Evolutionary conservation across 2,797 vertebrate species (phyloP), one percentile per base, ranked within the genome.

Genomic region (Alosa sapidissima): DNA sequence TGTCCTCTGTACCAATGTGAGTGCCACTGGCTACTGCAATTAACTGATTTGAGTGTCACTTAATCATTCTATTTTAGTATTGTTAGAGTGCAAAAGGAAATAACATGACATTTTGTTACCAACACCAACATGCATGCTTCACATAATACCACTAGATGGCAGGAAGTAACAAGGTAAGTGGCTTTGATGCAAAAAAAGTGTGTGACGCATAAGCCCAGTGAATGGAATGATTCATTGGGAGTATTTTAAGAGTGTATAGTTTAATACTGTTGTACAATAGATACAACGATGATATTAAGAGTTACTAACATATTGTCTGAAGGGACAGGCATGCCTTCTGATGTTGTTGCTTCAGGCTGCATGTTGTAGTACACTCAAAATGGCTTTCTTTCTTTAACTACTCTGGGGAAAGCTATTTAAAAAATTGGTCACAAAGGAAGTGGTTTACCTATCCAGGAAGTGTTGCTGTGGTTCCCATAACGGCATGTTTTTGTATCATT

Each of bases 401-500:
- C 68, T 41, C 33, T 36, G 16, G 33, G 14, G 36, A 41, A 75
- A 41, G 33, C 33, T 36, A 36, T 58, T 58, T 58, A 41, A 75
- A 75, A 75, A 41, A 33, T 14, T 5, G 33, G 36, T 14, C 13
- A 5, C 5, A 75, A 33, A 19, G 68, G 68, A 75, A 75, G 68
- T 75, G 33, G 75, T 75, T 75, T 75, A 75, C 68, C 68, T 75
- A 75, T 75, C 13, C 68, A 75, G 68, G 68, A 75, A 75, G 68
- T 75, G 68, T 75, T 41, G 5, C 13, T 75, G 33, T 75, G 68
- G 68, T 33, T 7, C 55, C 49, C 55, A 58, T 6, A 21, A 58
- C 6, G 13, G 33, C 33, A 33, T 3, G 4, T 75, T 75, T 68
- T 13, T 10, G 5, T 24, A 28, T 19, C 28, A 36, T 11, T 11